phyloP scores from a whole-genome alignment of 2,113 vertebrate genomes.

The Aspidoscelis tigris region DNA sequence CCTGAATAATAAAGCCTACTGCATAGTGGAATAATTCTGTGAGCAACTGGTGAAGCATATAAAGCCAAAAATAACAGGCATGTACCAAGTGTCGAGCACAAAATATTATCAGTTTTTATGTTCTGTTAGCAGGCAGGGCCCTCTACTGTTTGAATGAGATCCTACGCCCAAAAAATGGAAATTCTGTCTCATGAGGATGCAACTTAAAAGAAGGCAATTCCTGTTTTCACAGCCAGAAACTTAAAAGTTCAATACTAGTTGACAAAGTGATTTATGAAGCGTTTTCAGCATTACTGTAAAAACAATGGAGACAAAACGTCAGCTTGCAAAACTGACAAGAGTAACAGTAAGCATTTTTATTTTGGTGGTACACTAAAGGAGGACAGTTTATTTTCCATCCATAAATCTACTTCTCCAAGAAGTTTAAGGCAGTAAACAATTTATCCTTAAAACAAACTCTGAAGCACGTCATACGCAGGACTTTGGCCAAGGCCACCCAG shows the following conservation, averaged over 20 bases:
- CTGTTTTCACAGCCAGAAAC: accelerated
- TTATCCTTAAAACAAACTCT: too few relatives aligned
- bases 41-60: accelerated
- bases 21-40: not conserved
- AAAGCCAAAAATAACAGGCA: not conserved
- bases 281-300: not conserved
- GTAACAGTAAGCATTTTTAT: not conserved
- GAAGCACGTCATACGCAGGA: too few relatives aligned
- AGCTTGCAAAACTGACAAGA: not conserved
- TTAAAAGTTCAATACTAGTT: not conserved
- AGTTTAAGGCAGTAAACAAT: too few relatives aligned
- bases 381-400: not conserved
- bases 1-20: not conserved
- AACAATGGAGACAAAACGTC: not conserved
- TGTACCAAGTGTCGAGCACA: not conserved
- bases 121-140: slow-evolving; percentile 34
- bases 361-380: not conserved
- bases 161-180: not conserved
- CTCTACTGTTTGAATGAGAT: slow-evolving; percentile 41
- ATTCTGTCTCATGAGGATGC: not conserved
- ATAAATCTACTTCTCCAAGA: too few relatives aligned
- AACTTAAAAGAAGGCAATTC: not conserved
- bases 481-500: too few relatives aligned
- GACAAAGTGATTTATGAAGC: slow-evolving; percentile 1
- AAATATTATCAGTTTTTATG: not conserved